Evolutionary conservation across 2,888 invertebrate species (phyloP).

Genomic region (Coleophora flavipennella): DNA sequence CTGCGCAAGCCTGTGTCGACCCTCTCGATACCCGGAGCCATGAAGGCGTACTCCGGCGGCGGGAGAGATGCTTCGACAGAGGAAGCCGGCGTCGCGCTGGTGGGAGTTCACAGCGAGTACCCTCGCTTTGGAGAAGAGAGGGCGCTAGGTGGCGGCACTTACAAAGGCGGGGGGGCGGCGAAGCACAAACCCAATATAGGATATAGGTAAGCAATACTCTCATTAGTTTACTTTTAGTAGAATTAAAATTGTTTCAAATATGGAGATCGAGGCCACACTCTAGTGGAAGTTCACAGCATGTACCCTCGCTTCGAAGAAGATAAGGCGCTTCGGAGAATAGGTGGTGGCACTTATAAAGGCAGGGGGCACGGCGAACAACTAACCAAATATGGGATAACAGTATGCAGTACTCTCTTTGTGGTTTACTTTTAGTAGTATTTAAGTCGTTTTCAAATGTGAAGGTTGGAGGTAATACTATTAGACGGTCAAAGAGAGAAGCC

Average conservation of each 20-base stretch:
- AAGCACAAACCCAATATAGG: conserved; percentile 97
- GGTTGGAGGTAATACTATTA: neutral
- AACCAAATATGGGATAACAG: conserved; percentile 95
- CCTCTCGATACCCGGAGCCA: conserved; percentile 95
- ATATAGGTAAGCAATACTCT: conserved; percentile 71
- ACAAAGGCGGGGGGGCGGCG: conserved; percentile 80
- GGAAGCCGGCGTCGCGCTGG: conserved; percentile 91
- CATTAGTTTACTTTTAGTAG: neutral
- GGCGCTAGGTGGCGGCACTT: conserved; percentile 81
- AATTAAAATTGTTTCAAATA: too few species aligned
- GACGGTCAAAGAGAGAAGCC: neutral
- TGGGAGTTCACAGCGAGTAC: conserved; percentile 92
- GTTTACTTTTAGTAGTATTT: too few species aligned
- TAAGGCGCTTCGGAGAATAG: conserved; percentile 82
- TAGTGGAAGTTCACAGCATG: neutral
- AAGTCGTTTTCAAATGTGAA: too few species aligned
- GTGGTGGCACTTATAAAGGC: conserved; percentile 83
- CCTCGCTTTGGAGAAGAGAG: conserved; percentile 92
- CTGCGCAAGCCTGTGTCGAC: conserved; percentile 98
- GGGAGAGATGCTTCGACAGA: conserved; percentile 76
- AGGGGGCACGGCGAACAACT: conserved; percentile 83
- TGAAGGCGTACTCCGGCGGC: conserved; percentile 81
- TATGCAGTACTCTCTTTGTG: too few species aligned
- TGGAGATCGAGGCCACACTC: neutral
- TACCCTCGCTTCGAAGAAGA: conserved; percentile 81